Percentiles rank a stretch among this genome's conserved stretches.
These are phyloP conservation scores for Calephelis nemesis DNA, from an alignment of 1,140 invertebrate genomes.

Conservation along the genomic window DNA sequence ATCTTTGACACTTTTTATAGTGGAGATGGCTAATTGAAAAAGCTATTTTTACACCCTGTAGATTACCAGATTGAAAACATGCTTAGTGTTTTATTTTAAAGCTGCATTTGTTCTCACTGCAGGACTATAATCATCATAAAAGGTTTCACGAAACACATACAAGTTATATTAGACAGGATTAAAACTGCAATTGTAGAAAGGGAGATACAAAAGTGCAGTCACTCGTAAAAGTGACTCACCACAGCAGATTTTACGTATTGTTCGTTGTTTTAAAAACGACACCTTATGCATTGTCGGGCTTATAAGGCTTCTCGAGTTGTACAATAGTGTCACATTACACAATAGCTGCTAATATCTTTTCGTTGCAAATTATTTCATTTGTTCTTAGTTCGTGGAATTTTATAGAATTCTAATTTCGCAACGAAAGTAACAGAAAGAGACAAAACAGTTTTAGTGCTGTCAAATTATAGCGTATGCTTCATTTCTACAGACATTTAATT, in stretches of 20 bases:
- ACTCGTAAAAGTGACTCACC: slow-evolving; percentile 40
- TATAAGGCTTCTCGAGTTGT: slow-evolving; percentile 75
- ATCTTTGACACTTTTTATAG: too few relatives aligned
- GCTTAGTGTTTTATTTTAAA: too few relatives aligned
- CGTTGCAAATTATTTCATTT: slow-evolving; percentile 50
- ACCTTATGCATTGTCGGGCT: slow-evolving; percentile 60
- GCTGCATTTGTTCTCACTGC: too few relatives aligned
- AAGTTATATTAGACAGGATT: slow-evolving; percentile 9
- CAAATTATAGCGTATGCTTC: too few relatives aligned
- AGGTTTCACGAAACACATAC: background rate
- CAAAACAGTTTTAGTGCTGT: too few relatives aligned
- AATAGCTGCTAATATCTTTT: slow-evolving; percentile 69
- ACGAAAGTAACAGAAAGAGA: too few relatives aligned
- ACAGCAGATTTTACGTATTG: slow-evolving; percentile 56
- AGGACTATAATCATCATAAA: background rate
- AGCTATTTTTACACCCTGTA: too few relatives aligned
- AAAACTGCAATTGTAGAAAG: slow-evolving; percentile 21
- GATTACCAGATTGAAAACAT: too few relatives aligned
- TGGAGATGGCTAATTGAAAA: too few relatives aligned
- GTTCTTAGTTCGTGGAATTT: slow-evolving; percentile 22
- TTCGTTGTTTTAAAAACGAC: slow-evolving; percentile 60
- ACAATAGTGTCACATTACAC: slow-evolving; percentile 70
- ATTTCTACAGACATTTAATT: too few relatives aligned
- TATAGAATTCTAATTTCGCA: slow-evolving; percentile 25
- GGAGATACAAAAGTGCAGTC: slow-evolving; percentile 26